phyloP scores from a whole-genome alignment of 2,888 invertebrate genomes.

The Fragum sueziense region DNA sequence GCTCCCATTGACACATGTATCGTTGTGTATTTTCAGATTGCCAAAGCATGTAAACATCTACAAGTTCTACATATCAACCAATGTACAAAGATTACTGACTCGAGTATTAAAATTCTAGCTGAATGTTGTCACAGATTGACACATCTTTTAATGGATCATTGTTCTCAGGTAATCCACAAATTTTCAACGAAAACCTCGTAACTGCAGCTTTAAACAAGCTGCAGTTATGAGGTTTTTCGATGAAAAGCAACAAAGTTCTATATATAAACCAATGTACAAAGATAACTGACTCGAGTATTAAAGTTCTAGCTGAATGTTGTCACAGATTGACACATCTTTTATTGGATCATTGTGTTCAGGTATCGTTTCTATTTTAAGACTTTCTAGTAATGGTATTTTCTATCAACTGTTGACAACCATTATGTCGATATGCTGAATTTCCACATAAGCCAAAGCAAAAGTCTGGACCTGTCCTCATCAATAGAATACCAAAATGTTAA shows the following conservation, averaged over 20 bases:
- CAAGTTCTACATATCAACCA: conserved; percentile 67
- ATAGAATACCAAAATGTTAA: too few species aligned
- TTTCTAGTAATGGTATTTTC: too few species aligned
- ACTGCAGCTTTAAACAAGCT: too few species aligned
- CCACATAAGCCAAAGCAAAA: too few species aligned
- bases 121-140: conserved; percentile 62
- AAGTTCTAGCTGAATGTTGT: conserved; percentile 64
- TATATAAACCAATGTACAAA: conserved; percentile 69
- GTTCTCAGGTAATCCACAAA: conserved; percentile 61
- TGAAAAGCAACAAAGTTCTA: too few species aligned
- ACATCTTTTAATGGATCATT: conserved; percentile 67
- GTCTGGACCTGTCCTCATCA: too few species aligned
- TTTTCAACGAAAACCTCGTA: too few species aligned
- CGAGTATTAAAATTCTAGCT: conserved; percentile 63
- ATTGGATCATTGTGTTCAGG: conserved; percentile 69
- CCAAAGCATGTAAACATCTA: conserved; percentile 66
- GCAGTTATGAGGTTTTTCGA: too few species aligned
- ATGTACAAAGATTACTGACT: conserved; percentile 67
- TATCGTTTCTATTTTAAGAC: too few species aligned
- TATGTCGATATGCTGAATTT: too few species aligned
- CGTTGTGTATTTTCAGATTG: conserved; percentile 59
- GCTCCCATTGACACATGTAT: too few species aligned
- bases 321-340: conserved; percentile 60
- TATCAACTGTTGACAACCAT: too few species aligned
- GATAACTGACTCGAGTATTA: conserved; percentile 66